A percentile compares a stretch with the other conserved stretches of the same genome.
Conservation (phyloP, 2,113 vertebrate species). For the Setophaga coronata region DNA sequence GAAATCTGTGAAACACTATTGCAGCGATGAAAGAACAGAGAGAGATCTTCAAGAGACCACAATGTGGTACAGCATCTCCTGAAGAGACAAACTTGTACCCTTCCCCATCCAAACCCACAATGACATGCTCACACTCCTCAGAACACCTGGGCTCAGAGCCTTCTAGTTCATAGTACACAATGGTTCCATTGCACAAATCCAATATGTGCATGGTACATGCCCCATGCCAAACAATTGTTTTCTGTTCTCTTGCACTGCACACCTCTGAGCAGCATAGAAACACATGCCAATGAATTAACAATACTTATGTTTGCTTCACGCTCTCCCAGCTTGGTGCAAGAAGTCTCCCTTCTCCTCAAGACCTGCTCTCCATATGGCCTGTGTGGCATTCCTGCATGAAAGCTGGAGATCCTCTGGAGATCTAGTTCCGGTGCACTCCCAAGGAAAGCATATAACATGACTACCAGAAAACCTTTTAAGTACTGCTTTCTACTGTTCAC, state of each 20-base stretch:
- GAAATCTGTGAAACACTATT: not conserved
- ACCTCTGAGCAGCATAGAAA: not conserved
- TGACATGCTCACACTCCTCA: not conserved
- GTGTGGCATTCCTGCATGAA: not conserved
- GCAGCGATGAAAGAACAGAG: not conserved
- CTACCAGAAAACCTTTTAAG: not conserved
- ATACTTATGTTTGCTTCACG: rapidly evolving
- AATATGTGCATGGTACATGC: not conserved
- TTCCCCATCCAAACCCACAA: not conserved
- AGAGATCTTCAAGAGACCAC: not conserved
- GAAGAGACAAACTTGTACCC: not conserved
- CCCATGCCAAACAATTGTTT: not conserved
- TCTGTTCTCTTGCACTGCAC: not conserved
- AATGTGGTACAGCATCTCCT: not conserved
- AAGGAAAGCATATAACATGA: not conserved
- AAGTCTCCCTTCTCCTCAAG: not conserved
- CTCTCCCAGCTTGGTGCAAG: rapidly evolving
- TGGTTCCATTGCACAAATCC: not conserved
- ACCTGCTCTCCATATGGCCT: rapidly evolving
- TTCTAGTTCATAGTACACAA: not conserved
- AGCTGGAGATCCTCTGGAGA: not conserved
- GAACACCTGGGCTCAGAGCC: not conserved
- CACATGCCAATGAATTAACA: not conserved
- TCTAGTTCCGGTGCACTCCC: not conserved
- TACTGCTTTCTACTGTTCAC: not conserved